Evolutionary conservation across 2,797 vertebrate species (phyloP), one percentile per base, ranked within the genome.

Genomic region (Sandelia bainsii): DNA sequence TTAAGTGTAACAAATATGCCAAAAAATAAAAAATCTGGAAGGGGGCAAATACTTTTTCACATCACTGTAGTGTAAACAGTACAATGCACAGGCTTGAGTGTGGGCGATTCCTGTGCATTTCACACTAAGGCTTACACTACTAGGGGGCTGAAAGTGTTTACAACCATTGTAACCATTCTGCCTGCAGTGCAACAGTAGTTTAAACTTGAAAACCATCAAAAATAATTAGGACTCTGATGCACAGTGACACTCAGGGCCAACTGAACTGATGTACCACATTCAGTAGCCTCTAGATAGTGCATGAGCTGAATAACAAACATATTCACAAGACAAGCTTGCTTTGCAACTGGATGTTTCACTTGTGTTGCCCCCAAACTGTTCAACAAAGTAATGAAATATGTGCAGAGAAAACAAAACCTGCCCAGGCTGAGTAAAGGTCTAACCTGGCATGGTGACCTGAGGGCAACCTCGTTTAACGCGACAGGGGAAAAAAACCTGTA

Each of bases 291-390:
- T 85, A 73, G 84, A 92, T 84, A 87, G 90, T 64, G 87, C 92
- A 85, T 93, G 92, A 93, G 89, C 91, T 93, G 92, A 93, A 94
- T 94, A 92, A 91, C 90, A 93, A 93, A 91, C 88, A 93, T 88
- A 80, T 89, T 75, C 90, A 90, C 87, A 87, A 88, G 83, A 89
- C 91, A 89, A 88, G 91, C 90, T 89, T 88, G 85, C 82, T 82
- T 80, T 87, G 87, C 85, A 81, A 84, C 78, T 86, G 83, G 83
- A 92, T 89, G 88, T 89, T 89, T 89, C 82, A 76, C 84, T 84
- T 84, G 80, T 87, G 81, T 84, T 88, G 60, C 79, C 70, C 72
- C 65, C 46, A 78, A 86, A 83, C 80, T 82, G 69, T 79, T 78
- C 34, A 69, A 81, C 67, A 80, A 77, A 81, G 58, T 75, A 72